Evolutionary conservation across 2,888 invertebrate species (phyloP).

Genomic region (Exocentrus adspersus): DNA sequence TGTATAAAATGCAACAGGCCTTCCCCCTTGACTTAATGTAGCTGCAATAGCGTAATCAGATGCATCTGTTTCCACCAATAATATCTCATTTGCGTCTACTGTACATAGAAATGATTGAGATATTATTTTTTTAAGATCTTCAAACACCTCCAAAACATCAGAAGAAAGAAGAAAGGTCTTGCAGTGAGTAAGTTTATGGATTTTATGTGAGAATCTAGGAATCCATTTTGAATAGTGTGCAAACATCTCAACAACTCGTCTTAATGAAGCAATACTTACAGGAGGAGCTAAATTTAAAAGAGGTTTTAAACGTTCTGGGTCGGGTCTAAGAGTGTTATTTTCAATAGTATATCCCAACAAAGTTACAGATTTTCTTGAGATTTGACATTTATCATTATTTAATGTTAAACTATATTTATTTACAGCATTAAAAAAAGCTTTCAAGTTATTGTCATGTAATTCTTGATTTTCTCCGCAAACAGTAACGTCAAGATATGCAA

Average conservation of each 20-base stretch:
- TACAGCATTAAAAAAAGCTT: neutral
- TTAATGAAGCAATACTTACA: neutral
- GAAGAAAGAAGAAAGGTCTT: no score
- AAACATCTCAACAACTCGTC: neutral
- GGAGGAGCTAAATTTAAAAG: neutral
- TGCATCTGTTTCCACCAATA: neutral
- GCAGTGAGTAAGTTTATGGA: neutral
- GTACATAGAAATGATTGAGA: neutral
- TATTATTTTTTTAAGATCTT: neutral
- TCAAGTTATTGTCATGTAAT: constrained; percentile 1
- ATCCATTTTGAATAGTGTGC: neutral
- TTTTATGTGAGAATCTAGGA: neutral
- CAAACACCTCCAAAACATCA: no score
- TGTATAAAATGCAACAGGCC: neutral
- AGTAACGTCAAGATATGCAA: constrained; percentile 15
- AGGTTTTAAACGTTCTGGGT: neutral
- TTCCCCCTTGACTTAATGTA: neutral
- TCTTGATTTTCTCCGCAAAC: constrained; percentile 11
- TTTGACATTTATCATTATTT: neutral
- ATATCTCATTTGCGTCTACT: neutral
- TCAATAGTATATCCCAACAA: neutral
- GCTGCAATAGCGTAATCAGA: neutral
- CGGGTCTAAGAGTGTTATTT: neutral
- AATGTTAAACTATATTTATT: constrained; percentile 12
- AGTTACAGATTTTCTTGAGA: neutral